phyloP scores from a whole-genome alignment of 1,140 invertebrate species.

The Drosophila littoralis region DNA sequence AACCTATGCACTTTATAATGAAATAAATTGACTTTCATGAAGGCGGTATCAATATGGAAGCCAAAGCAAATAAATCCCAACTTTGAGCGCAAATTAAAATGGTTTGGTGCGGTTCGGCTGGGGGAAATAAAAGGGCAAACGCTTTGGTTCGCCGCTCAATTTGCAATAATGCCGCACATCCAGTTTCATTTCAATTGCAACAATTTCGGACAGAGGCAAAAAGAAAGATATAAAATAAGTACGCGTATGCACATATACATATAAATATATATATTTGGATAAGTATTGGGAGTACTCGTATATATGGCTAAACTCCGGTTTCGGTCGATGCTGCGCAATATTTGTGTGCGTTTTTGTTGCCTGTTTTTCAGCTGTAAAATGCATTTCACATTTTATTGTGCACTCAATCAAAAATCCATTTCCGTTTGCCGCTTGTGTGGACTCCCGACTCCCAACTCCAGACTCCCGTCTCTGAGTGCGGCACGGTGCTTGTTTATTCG shows the following conservation, averaged over 20 bases:
- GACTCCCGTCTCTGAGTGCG: not conserved
- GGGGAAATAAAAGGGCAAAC: slow-evolving; percentile 13
- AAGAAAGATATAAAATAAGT: slow-evolving; percentile 36
- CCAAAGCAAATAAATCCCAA: slow-evolving; percentile 63
- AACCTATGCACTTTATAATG: slow-evolving; percentile 75
- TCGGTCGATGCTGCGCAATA: slow-evolving; percentile 20
- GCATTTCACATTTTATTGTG: slow-evolving; percentile 82
- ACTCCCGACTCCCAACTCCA: not conserved
- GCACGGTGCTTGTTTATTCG: slow-evolving; percentile 21
- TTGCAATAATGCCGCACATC: slow-evolving; percentile 51
- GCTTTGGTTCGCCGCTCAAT: slow-evolving; percentile 45
- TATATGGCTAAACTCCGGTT: slow-evolving; percentile 62
- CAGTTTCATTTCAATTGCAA: slow-evolving; percentile 57
- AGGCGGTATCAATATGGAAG: slow-evolving; percentile 50
- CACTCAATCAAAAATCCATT: slow-evolving; percentile 83
- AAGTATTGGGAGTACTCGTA: slow-evolving; percentile 13
- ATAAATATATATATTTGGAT: slow-evolving; percentile 4
- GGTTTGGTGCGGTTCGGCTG: slow-evolving; percentile 5
- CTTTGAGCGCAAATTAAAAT: slow-evolving; percentile 70
- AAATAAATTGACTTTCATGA: slow-evolving; percentile 79
- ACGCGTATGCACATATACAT: slow-evolving; percentile 6
- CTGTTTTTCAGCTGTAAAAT: slow-evolving; percentile 73
- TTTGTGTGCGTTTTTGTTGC: slow-evolving; percentile 32
- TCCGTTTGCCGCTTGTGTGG: slow-evolving; percentile 64
- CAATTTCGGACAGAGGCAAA: slow-evolving; percentile 37